These are phyloP conservation scores for Kuschelorhynchus macadamiae DNA, from an alignment of 2,888 invertebrate genomes.

Conservation along the genomic window DNA sequence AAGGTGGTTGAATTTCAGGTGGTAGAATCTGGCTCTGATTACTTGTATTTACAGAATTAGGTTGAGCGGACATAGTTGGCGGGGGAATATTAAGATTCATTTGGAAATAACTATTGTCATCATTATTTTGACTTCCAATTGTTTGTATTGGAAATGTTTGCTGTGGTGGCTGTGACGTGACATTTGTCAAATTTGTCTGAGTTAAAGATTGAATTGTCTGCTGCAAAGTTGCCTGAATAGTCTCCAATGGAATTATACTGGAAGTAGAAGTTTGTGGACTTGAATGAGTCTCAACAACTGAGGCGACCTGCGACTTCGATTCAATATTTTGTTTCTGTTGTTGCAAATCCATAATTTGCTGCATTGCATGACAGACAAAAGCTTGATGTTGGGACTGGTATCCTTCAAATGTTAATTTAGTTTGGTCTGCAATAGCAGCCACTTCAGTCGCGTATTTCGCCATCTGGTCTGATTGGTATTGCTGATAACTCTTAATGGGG, in stretches of 20 bases:
- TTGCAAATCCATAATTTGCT: constrained; percentile 88
- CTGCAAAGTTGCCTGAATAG: constrained; percentile 61
- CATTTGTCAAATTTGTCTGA: constrained; percentile 45
- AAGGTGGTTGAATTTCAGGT: constrained; percentile 54
- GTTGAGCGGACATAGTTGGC: constrained; percentile 63
- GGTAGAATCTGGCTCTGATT: constrained; percentile 42
- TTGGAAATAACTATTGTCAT: constrained; percentile 39
- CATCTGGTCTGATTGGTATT: constrained; percentile 89
- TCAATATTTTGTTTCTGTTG: constrained; percentile 75
- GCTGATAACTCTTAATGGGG: constrained; percentile 89
- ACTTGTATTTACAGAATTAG: constrained; percentile 22
- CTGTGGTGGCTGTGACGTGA: constrained; percentile 14
- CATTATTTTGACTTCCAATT: constrained; percentile 53
- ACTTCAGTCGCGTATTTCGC: constrained; percentile 82
- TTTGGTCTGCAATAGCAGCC: constrained; percentile 81
- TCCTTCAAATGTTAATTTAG: constrained; percentile 85
- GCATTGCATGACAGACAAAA: constrained; percentile 91
- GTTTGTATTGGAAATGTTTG: constrained; percentile 55
- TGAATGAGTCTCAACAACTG: constrained; percentile 35
- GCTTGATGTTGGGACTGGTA: constrained; percentile 90
- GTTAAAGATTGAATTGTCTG: constrained; percentile 59
- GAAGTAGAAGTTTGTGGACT: constrained; percentile 43
- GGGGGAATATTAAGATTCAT: constrained; percentile 65
- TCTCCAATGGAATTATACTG: constrained; percentile 60
- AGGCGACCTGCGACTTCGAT: constrained; percentile 63